These are phyloP conservation scores for Aphelenchoides fujianensis DNA, from an alignment of 1,140 invertebrate genomes.

Conservation along the genomic window DNA sequence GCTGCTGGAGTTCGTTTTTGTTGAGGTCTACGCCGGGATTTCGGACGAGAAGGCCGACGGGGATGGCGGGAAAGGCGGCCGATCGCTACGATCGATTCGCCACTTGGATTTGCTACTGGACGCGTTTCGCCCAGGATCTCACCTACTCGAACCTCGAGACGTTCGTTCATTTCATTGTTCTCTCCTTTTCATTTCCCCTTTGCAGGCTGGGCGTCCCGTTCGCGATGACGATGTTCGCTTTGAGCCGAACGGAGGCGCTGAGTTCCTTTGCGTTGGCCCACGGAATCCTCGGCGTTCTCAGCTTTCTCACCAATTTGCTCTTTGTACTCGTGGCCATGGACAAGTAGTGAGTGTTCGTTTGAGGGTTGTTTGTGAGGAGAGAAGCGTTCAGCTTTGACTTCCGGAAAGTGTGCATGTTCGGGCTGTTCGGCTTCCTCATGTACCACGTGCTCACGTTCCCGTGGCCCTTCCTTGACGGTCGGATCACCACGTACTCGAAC, in stretches of 20 bases:
- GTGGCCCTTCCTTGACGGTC: not conserved
- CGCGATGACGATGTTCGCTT: not conserved
- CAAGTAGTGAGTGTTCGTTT: not conserved
- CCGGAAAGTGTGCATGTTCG: not conserved
- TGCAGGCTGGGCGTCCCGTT: conserved; percentile 12
- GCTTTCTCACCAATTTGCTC: not conserved
- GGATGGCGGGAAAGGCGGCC: too few relatives aligned
- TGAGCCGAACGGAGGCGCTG: not conserved
- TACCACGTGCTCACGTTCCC: not conserved
- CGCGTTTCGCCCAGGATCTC: too few relatives aligned
- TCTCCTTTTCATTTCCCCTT: too few relatives aligned
- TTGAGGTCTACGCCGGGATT: too few relatives aligned
- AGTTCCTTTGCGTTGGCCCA: not conserved
- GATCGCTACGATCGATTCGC: too few relatives aligned
- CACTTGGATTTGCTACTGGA: too few relatives aligned
- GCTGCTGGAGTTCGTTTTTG: too few relatives aligned
- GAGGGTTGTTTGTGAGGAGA: too few relatives aligned
- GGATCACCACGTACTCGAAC: not conserved
- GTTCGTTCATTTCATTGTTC: too few relatives aligned
- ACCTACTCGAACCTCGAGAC: too few relatives aligned
- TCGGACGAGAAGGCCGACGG: too few relatives aligned
- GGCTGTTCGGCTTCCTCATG: not conserved
- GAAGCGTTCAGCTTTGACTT: not conserved
- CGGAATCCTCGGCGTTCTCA: not conserved
- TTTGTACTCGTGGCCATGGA: not conserved